These are phyloP conservation scores for Caretta caretta DNA, from an alignment of 2,113 vertebrate species.

Conservation along the genomic window DNA sequence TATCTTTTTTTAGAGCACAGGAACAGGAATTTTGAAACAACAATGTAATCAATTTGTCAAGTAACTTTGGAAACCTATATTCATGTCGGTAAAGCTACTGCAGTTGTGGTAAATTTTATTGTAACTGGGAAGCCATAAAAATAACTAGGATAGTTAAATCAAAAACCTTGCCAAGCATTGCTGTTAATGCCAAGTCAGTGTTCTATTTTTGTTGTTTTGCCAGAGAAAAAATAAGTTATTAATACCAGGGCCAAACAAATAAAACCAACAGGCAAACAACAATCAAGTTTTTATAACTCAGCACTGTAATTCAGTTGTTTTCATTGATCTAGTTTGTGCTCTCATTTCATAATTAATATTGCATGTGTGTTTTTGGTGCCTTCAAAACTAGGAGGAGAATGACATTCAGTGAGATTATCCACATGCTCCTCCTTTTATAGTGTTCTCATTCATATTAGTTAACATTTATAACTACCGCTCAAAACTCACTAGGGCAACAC, in stretches of 20 bases:
- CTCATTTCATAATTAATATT: neutral
- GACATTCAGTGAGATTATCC: constrained; percentile 3
- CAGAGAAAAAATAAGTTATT: neutral
- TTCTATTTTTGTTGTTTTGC: constrained; percentile 1
- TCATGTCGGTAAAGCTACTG: neutral
- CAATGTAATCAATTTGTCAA: neutral
- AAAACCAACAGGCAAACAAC: neutral
- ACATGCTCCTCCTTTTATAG: neutral
- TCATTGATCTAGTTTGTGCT: neutral
- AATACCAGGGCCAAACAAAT: neutral
- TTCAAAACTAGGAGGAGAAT: constrained; percentile 1
- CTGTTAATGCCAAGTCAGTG: neutral
- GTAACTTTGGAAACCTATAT: neutral
- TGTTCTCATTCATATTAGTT: neutral
- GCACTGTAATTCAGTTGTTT: neutral
- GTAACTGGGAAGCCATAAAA: neutral
- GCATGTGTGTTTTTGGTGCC: neutral
- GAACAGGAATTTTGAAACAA: accelerated
- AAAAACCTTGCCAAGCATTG: neutral
- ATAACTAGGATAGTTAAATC: neutral
- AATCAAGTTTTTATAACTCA: neutral
- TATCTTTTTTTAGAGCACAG: constrained; percentile 15
- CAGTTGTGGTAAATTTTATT: neutral
- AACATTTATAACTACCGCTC: too few relatives aligned
- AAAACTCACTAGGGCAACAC: too few relatives aligned